Evolutionary conservation across 1,140 invertebrate species (phyloP).

Genomic region (Drosophila seguyi): DNA sequence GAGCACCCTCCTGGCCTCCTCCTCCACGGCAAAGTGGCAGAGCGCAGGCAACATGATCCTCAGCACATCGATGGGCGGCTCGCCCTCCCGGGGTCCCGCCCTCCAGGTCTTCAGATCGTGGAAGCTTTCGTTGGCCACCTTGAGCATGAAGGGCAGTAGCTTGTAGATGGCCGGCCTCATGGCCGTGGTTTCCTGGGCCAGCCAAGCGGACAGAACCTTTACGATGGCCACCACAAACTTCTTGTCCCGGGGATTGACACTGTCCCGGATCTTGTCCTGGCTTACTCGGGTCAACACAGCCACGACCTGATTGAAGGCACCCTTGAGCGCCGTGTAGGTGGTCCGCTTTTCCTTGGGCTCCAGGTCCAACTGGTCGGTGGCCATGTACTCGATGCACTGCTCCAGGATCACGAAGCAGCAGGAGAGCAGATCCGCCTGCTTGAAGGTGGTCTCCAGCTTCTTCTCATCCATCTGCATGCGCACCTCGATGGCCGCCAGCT

Average conservation of each 20-base stretch:
- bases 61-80: slow-evolving; percentile 90
- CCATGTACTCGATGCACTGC: slow-evolving; percentile 92
- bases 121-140: slow-evolving; percentile 93
- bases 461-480: slow-evolving; percentile 96
- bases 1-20: slow-evolving; percentile 92
- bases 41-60: slow-evolving; percentile 93
- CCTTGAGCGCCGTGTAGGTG: slow-evolving; percentile 95
- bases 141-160: slow-evolving; percentile 91
- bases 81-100: slow-evolving; percentile 87
- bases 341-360: slow-evolving; percentile 96
- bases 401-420: slow-evolving; percentile 95
- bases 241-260: slow-evolving; percentile 88
- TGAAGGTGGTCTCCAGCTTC: slow-evolving; percentile 91
- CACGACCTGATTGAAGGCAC: slow-evolving; percentile 93
- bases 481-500: slow-evolving; percentile 95
- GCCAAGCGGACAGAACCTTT: slow-evolving; percentile 93
- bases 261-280: slow-evolving; percentile 90
- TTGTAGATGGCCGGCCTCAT: slow-evolving; percentile 93
- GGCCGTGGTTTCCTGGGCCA: slow-evolving; percentile 96
- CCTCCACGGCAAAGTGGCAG: slow-evolving; percentile 96
- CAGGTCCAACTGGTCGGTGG: slow-evolving; percentile 92
- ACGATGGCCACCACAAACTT: slow-evolving; percentile 93
- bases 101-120: slow-evolving; percentile 87
- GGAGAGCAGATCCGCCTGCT: slow-evolving; percentile 91
- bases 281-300: slow-evolving; percentile 90